Base-by-base conservation (phyloP, 2,888 invertebrate species). In the Drosophila anomelani region DNA sequence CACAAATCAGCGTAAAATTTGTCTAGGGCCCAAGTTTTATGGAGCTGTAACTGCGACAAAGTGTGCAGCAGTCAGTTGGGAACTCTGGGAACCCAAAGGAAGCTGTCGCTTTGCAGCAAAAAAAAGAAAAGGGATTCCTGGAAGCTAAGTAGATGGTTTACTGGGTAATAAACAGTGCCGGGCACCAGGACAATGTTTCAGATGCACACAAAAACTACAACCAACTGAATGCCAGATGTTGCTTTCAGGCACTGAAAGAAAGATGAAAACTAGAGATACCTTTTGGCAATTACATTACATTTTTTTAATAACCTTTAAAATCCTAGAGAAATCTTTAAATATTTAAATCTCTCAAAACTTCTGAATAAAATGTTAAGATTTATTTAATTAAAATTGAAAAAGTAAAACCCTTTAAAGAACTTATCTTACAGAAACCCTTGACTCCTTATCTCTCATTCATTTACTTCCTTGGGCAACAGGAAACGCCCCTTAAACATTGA, bases 1-100 rank as follows among this genome's bases (percentile, higher is more conserved):
- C 77, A 78, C 68, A 85, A 87, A 84, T 87, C 85, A 80, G 88
- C 77, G 87, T 80, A 64, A 77, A 85, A 82, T 85, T 85, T 87
- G 85, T 87, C 80, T 87, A 78, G 78, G 64, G 57, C 71, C 77
- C 72, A 68, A 73, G 73, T 85, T 84, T 85, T 79, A 87, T 82
- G 82, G 59, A 67, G 78, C 78, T 73, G 75, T 84, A 81, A 86
- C 81, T 57, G 74, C 79, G 58, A 86, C 85, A 84, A 84, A 81
- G 78, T 84, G 68, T 51, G 51, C 67, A 62, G 44, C 32, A 39
- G 55, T 41, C 46, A 70, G 53, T 23, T 36, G 38, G 76, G 68
- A 79, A 26, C 44, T 23, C 36, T 23, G 10, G 9, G 38, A 15
- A 68, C 17, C 32, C 13, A 23, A 23, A 58, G 56, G 26, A 56